These are phyloP conservation scores for Lycopodina hypogea DNA, from an alignment of 37 sponge, comb jelly and placozoan genomes.

Conservation along the genomic window DNA sequence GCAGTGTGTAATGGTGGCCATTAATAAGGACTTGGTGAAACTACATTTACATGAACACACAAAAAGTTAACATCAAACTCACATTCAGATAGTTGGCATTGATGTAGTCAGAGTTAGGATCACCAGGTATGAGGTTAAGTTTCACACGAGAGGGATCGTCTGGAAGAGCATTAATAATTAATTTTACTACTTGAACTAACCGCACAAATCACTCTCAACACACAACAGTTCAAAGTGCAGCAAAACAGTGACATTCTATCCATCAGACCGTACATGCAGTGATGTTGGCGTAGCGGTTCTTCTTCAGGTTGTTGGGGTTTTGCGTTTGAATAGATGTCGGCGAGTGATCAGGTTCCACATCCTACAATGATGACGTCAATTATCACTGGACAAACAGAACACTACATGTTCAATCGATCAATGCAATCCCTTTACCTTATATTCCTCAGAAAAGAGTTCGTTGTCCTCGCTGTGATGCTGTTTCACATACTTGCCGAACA, in stretches of 20 bases:
- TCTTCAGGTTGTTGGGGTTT: conserved; percentile 45
- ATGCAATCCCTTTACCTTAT: conserved; percentile 19
- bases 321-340: conserved; percentile 54
- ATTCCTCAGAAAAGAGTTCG: conserved; percentile 81
- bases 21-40: too few species aligned
- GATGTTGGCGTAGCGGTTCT: conserved; percentile 89
- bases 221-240: too few species aligned
- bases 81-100: conserved; percentile 93
- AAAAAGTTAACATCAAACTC: too few species aligned
- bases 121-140: conserved; percentile 43
- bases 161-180: conserved; percentile 9
- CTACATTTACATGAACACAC: too few species aligned
- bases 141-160: conserved; percentile 90
- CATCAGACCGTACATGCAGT: conserved; percentile 39
- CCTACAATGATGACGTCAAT: not conserved
- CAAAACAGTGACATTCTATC: not conserved
- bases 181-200: too few species aligned
- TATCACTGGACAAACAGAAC: not conserved
- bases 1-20: too few species aligned
- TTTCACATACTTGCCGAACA: conserved; percentile 64
- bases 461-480: conserved; percentile 77
- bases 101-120: conserved; percentile 82
- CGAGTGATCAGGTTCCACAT: conserved; percentile 58
- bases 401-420: not conserved
- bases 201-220: too few species aligned